These are phyloP conservation scores for Rambutsinella grinnellia DNA, from an alignment of 2,888 invertebrate genomes.

Conservation along the genomic window DNA sequence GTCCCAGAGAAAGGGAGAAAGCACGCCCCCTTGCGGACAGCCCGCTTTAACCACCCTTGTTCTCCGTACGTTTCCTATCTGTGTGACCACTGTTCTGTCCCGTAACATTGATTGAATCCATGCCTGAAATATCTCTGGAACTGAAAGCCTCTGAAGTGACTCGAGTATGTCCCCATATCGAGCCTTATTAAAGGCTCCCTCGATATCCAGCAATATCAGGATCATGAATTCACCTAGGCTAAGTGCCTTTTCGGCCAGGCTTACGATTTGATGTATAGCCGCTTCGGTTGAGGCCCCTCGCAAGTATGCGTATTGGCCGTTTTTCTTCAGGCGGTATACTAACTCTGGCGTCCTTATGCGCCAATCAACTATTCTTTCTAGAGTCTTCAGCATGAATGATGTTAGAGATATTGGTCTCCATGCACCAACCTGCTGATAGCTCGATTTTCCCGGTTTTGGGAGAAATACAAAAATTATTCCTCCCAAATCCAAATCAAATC, in stretches of 20 bases:
- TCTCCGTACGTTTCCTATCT: background rate
- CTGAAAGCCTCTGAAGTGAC: constrained; percentile 16
- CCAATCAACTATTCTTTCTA: constrained; percentile 42
- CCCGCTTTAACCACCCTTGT: constrained; percentile 47
- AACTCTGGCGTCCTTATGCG: constrained; percentile 14
- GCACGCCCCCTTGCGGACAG: constrained; percentile 67
- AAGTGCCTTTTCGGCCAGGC: constrained; percentile 11
- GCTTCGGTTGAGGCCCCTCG: constrained; percentile 42
- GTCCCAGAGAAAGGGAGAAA: constrained; percentile 67
- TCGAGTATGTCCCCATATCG: constrained; percentile 38
- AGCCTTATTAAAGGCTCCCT: constrained; percentile 66
- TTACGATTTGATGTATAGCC: constrained; percentile 33
- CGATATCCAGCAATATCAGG: constrained; percentile 62
- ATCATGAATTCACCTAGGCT: constrained; percentile 41
- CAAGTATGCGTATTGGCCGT: constrained; percentile 44
- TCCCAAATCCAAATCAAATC: background rate
- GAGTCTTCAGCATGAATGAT: constrained; percentile 44
- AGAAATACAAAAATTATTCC: constrained; percentile 46
- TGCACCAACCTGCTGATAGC: constrained; percentile 24
- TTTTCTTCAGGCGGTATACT: constrained; percentile 4
- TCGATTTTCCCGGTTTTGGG: constrained; percentile 47
- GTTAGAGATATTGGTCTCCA: constrained; percentile 52
- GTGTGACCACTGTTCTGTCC: background rate
- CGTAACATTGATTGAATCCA: constrained; percentile 47
- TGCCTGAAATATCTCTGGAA: background rate